Evolutionary conservation across 2,797 vertebrate genomes (phyloP), one percentile per base, ranked within the genome.

Genomic region (Enteromius mattozi): DNA sequence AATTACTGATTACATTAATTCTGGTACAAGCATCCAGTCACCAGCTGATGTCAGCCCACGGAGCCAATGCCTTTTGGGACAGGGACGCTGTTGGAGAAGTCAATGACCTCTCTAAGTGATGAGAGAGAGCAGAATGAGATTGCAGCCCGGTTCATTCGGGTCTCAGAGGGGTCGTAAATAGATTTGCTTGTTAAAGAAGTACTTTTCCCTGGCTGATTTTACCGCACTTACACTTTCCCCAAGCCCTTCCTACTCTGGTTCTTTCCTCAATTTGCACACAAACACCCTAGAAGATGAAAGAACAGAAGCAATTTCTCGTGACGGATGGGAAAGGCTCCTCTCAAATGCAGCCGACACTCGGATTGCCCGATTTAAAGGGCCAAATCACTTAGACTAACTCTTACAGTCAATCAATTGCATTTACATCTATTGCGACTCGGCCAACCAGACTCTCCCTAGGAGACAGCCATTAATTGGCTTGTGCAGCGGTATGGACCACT

Each of bases 1-100:
- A 82, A 89, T 86, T 81, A 78, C 84, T 87, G 74, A 90, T 86
- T 89, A 80, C 70, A 87, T 89, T 88, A 86, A 45, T 83, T 82
- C 80, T 82, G 69, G 78, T 85, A 86, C 72, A 24, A 86, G 83
- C 16, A 54, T 68, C 81, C 63, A 40, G 79, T 87, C 89, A 82
- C 83, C 82, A 85, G 83, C 80, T 85, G 88, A 89, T 88, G 79
- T 88, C 86, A 89, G 82, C 69, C 83, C 70, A 33, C 30, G 61
- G 40, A 75, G 76, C 61, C 78, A 79, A n/a, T 81, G 68, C 47
- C 49, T 85, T 63, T 56, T 82, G 83, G 81, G 87, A 86, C 66
- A 79, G 49, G 14, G 40, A 51, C 8, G 72, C 75, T 74, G 33
- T 63, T 82, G 76, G 69, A 68, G 84, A 27, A 77, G 86, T 85